phyloP scores from a whole-genome alignment of 2,888 invertebrate species.

The Rhamnusium bicolor region DNA sequence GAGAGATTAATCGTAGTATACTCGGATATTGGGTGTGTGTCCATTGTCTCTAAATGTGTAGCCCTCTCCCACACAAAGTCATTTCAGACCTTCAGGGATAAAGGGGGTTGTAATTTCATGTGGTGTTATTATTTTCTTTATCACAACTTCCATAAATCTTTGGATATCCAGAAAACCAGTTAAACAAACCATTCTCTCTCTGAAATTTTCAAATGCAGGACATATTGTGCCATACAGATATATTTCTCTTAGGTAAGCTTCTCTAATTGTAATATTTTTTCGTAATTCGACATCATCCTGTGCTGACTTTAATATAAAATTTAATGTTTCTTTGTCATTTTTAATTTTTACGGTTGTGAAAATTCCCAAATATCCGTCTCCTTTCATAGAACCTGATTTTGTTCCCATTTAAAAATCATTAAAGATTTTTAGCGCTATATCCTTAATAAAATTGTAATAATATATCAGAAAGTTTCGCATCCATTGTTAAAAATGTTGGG shows the following conservation, averaged over 20 bases:
- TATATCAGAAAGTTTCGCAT: not conserved
- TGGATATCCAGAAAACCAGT: slow-evolving; percentile 7
- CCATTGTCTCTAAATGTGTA: too few species aligned
- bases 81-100: too few species aligned
- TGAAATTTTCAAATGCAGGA: slow-evolving; percentile 17
- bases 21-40: too few species aligned
- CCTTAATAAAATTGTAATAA: not conserved
- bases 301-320: slow-evolving; percentile 18
- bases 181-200: not conserved
- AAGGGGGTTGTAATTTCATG: too few species aligned
- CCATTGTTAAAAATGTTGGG: not conserved
- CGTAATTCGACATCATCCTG: not conserved
- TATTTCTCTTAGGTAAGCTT: slow-evolving; percentile 16
- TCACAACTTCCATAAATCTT: slow-evolving; percentile 11
- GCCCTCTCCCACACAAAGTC: too few species aligned
- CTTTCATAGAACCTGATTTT: not conserved
- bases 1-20: too few species aligned
- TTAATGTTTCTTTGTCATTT: not conserved
- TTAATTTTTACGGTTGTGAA: slow-evolving; percentile 10
- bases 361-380: slow-evolving; percentile 16
- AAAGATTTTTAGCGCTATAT: not conserved
- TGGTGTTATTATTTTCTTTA: slow-evolving; percentile 1
- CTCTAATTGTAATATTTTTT: slow-evolving; percentile 2
- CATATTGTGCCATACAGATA: not conserved
- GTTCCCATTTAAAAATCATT: slow-evolving; percentile 8